These are phyloP conservation scores for Marmota monax DNA, from an alignment of 2,113 vertebrate genomes.

Conservation along the genomic window DNA sequence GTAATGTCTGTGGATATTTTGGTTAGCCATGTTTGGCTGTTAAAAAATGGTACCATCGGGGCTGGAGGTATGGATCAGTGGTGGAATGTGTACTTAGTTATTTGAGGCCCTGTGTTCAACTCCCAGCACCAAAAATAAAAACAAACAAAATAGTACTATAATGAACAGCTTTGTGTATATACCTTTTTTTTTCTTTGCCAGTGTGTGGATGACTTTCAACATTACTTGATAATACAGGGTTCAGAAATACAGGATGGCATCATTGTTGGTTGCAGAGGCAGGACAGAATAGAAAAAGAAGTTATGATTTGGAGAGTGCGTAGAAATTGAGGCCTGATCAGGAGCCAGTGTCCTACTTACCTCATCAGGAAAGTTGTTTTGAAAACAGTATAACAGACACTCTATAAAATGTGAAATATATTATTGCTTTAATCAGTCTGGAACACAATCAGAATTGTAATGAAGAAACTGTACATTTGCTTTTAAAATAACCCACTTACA, in stretches of 20 bases:
- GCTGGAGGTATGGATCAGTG: not conserved
- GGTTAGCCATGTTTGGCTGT: constrained; percentile 24
- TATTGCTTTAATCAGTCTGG: constrained; percentile 34
- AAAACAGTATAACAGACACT: constrained; percentile 18
- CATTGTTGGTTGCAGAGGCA: not conserved
- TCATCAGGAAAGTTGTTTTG: constrained; percentile 54
- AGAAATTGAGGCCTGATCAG: constrained; percentile 48
- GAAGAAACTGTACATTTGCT: constrained; percentile 56
- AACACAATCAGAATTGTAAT: constrained; percentile 52
- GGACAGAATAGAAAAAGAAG: constrained; percentile 26
- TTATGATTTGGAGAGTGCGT: not conserved
- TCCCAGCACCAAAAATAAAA: not conserved
- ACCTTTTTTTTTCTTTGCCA: not conserved
- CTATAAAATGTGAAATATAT: constrained; percentile 49
- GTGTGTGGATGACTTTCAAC: constrained; percentile 8
- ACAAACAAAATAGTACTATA: not conserved
- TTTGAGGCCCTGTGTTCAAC: not conserved
- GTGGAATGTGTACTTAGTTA: not conserved
- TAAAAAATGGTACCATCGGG: not conserved
- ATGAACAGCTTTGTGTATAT: not conserved
- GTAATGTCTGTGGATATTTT: not conserved
- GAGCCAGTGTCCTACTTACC: not conserved
- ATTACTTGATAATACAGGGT: constrained; percentile 27
- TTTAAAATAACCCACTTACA: constrained; percentile 68
- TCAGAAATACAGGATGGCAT: not conserved